A percentile compares a stretch with the other conserved stretches of the same genome.
Conservation (phyloP, 2,797 vertebrate genomes). For the Champsocephalus gunnari region DNA sequence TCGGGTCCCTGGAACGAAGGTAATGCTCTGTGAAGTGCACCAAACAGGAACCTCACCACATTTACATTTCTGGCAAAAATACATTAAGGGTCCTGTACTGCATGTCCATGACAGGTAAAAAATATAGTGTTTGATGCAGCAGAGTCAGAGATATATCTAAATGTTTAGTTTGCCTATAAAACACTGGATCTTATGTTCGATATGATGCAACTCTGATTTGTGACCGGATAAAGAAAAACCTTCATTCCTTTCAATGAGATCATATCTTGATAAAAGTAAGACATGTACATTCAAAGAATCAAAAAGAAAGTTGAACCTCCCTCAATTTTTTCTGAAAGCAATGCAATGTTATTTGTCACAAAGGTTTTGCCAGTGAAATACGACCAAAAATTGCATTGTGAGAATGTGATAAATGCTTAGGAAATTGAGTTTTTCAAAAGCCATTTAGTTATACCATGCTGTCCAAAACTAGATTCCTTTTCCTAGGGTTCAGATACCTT, state of each 20-base stretch:
- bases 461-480: too few species aligned
- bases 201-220: too few species aligned
- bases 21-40: constrained; percentile 29
- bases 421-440: too few species aligned
- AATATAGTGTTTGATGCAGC: background rate
- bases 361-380: too few species aligned
- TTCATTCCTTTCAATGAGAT: background rate
- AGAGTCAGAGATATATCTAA: background rate
- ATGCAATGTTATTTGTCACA: background rate
- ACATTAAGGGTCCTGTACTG: background rate
- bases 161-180: too few species aligned
- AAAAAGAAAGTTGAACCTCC: background rate
- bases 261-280: background rate
- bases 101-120: background rate
- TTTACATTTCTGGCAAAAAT: constrained; percentile 12
- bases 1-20: constrained; percentile 19
- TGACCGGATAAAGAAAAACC: background rate
- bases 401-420: too few species aligned
- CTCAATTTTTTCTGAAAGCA: background rate
- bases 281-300: too few species aligned
- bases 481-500: too few species aligned
- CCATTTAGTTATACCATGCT: too few species aligned
- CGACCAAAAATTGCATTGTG: too few species aligned
- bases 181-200: too few species aligned
- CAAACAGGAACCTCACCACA: background rate